Evolutionary conservation across 2,113 vertebrate genomes (phyloP).

Genomic region (Mormyrus iriodes): DNA sequence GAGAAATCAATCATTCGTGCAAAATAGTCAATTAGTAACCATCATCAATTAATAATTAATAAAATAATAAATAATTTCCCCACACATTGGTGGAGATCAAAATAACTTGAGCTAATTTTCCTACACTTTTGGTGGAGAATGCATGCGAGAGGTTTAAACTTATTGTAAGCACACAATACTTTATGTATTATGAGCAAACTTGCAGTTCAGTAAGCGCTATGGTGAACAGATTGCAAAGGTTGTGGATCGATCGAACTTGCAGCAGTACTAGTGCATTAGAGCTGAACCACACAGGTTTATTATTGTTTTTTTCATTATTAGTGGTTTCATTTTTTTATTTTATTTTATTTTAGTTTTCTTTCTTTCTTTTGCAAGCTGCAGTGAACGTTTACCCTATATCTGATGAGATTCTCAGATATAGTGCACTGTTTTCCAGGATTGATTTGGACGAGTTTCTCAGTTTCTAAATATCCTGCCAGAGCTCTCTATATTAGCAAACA

Average conservation of each 20-base stretch:
- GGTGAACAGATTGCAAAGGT: background rate
- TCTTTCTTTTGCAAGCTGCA: background rate
- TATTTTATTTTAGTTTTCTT: background rate
- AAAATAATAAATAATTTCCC: too few species aligned
- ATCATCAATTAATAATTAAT: too few species aligned
- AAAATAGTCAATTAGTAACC: too few species aligned
- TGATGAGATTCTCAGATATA: background rate
- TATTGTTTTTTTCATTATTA: too few species aligned
- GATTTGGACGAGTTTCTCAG: background rate
- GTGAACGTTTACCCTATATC: background rate
- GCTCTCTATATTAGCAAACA: background rate
- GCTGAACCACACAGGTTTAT: too few species aligned
- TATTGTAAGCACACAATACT: too few species aligned
- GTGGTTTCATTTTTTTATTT: background rate
- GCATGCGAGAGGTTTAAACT: background rate
- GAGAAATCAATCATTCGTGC: too few species aligned
- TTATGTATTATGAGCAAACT: conserved; percentile 5
- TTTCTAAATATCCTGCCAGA: background rate
- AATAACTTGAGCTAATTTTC: background rate
- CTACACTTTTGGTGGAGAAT: background rate
- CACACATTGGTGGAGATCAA: too few species aligned
- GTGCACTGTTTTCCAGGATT: background rate
- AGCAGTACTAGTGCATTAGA: too few species aligned
- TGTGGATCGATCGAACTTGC: background rate
- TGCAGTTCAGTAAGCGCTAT: background rate